Conservation (phyloP, 2,888 invertebrate species). For the Argyra leucocephala region DNA sequence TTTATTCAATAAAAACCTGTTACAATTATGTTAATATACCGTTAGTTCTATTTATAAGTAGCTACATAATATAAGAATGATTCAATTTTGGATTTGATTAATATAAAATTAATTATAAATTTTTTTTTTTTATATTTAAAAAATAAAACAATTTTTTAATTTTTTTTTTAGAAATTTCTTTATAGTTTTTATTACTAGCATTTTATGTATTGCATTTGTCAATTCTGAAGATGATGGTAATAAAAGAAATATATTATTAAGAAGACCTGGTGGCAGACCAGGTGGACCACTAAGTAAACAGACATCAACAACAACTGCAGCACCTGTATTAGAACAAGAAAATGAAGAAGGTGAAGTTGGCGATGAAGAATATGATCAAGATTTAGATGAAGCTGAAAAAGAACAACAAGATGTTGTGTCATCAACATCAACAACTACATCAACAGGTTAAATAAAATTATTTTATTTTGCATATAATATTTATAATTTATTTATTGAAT, state of each 20-base stretch:
- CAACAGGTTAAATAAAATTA: conserved; percentile 42
- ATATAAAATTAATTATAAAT: background rate
- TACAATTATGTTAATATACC: too few relatives aligned
- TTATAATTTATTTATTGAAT: background rate
- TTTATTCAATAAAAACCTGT: too few relatives aligned
- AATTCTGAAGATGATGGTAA: conserved; percentile 29
- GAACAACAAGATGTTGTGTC: conserved; percentile 45
- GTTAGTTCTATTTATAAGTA: too few relatives aligned
- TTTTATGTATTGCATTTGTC: conserved; percentile 7
- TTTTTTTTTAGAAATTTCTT: background rate
- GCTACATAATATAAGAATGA: too few relatives aligned
- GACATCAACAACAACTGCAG: conserved; percentile 36
- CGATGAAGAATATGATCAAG: conserved; percentile 47
- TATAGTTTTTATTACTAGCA: background rate
- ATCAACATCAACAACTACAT: conserved; percentile 47
- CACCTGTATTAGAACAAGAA: conserved; percentile 28
- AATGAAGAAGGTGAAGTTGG: conserved; percentile 43
- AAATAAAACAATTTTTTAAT: background rate
- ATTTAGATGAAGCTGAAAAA: conserved; percentile 44
- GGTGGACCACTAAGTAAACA: conserved; percentile 21
- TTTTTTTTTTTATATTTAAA: background rate
- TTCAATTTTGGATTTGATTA: background rate
- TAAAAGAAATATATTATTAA: conserved; percentile 32
- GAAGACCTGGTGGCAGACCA: conserved; percentile 16
- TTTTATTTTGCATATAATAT: background rate